phyloP scores from a whole-genome alignment of 2,113 vertebrate genomes.

The Guaruba guarouba region DNA sequence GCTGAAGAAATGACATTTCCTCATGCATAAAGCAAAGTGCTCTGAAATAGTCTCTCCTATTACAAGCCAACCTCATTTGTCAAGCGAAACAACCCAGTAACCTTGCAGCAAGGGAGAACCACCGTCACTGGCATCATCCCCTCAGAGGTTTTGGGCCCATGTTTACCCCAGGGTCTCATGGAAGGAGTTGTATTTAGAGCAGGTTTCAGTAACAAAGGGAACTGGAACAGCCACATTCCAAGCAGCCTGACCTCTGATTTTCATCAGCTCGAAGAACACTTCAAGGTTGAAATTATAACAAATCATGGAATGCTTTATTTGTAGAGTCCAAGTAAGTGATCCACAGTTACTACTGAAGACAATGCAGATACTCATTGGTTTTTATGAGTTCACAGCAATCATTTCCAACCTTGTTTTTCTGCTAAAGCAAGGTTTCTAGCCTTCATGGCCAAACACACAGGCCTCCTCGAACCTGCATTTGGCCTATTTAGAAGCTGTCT shows the following conservation, averaged over 20 bases:
- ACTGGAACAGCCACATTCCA: constrained; percentile 6
- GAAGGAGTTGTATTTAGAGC: background rate
- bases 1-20: background rate
- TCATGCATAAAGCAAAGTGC: background rate
- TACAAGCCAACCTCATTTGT: background rate
- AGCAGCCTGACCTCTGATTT: background rate
- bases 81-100: background rate
- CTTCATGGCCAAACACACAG: background rate
- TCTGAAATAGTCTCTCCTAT: background rate
- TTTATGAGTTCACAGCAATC: background rate
- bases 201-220: background rate
- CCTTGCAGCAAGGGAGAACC: background rate
- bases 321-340: background rate
- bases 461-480: background rate
- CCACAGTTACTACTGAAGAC: background rate
- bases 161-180: background rate
- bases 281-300: background rate
- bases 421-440: background rate
- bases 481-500: background rate
- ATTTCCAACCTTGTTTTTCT: background rate
- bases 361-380: background rate
- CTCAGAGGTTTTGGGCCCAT: background rate
- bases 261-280: background rate
- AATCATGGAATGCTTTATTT: background rate
- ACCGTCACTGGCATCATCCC: background rate